Conservation (phyloP, 2,888 invertebrate genomes). For the Parochlus steinenii region DNA sequence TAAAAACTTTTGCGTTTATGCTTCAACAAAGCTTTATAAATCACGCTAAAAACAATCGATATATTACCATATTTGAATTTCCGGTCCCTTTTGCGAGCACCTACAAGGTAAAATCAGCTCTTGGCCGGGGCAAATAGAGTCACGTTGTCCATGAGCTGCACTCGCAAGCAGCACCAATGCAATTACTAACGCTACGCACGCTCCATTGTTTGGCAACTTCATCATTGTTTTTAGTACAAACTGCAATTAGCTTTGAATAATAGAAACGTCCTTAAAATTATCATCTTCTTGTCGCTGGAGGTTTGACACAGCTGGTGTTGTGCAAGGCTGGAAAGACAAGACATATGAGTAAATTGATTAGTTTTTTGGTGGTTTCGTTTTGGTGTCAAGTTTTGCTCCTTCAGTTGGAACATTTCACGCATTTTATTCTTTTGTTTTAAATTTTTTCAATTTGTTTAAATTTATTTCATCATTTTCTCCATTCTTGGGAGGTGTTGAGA, state of each 20-base stretch:
- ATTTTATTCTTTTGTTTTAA: too few relatives aligned
- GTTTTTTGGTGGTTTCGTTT: too few relatives aligned
- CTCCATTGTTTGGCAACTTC: constrained; percentile 9
- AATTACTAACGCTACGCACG: constrained; percentile 9
- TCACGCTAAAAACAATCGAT: too few relatives aligned
- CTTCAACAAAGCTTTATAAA: too few relatives aligned
- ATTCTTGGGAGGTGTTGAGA: too few relatives aligned
- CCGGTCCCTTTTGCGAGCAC: constrained; percentile 58
- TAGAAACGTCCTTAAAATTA: neutral
- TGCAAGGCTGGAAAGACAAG: too few relatives aligned
- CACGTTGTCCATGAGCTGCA: constrained; percentile 11
- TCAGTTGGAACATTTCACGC: too few relatives aligned
- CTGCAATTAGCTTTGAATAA: constrained; percentile 10
- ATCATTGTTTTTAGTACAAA: constrained; percentile 11
- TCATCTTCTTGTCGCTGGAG: neutral
- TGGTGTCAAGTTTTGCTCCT: too few relatives aligned
- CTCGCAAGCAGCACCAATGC: neutral
- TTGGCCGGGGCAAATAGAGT: constrained; percentile 48
- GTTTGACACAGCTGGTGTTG: too few relatives aligned
- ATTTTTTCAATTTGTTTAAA: too few relatives aligned
- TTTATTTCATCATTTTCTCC: too few relatives aligned
- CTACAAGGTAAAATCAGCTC: constrained; percentile 67
- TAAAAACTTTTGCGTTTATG: constrained; percentile 2
- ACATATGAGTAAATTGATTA: too few relatives aligned
- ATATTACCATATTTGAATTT: constrained; percentile 68